Evolutionary conservation across 2,113 vertebrate species (phyloP), one percentile per base, ranked within the genome.

Genomic region (Dasyurus viverrinus): DNA sequence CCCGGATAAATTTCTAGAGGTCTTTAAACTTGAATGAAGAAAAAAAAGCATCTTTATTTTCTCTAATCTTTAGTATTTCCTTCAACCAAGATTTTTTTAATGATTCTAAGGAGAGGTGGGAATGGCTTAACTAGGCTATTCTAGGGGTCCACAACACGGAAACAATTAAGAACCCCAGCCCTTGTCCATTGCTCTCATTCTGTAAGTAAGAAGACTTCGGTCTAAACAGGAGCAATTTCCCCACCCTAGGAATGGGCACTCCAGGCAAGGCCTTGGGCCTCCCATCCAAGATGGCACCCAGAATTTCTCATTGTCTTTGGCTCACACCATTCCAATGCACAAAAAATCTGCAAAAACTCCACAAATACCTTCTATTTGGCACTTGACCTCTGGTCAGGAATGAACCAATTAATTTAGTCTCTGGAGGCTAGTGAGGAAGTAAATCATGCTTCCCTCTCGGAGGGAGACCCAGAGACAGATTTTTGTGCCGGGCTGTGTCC

Each of bases 351-450:
- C 68, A 42, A 76, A 42, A 22, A 42, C 68, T 42, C 36, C 68
- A n/a, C 2, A 42, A 76, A 16, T 16, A 19, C 16, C 36, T 76
- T 76, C 36, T 42, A 5, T 76, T 42, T 36, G 16, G 68, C 10
- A 14, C 5, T 36, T 68, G 60, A 68, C 30, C 60, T 89, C 57
- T 42, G 90, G 89, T 92, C 94, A 84, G 53, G 47, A 89, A 52
- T 57, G 89, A 76, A 42, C 92, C 55, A 90, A 30, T 92, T 84
- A 94, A 95, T 89, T 27, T 46, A 54, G 94, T 55, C 53, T 2
- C 53, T 91, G 90, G 12, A 1, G 23, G 42, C 47, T 90, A 47
- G 36, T 12, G 14, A 55, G 92, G 93, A 50, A 89, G 48, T 12
- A 12, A 54, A 2, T 60, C 14, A 25, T 9, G 55, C 10, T 57